Percentiles rank a stretch among this genome's conserved stretches.
Evolutionary conservation across 2,888 invertebrate genomes (phyloP).

Genomic region (Thecophora atra): DNA sequence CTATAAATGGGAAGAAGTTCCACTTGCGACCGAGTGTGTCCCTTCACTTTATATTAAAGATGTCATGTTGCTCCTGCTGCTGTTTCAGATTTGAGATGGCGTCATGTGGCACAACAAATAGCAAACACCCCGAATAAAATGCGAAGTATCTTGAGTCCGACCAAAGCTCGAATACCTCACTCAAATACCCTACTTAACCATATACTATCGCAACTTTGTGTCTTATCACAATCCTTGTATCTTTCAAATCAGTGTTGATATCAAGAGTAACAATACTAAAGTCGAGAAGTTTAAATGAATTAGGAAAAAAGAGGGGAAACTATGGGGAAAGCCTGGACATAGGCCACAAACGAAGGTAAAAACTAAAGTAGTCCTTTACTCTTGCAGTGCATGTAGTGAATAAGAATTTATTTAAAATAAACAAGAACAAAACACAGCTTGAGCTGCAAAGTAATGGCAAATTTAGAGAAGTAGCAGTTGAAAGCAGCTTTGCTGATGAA

Average conservation of each 20-base stretch:
- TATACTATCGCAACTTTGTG: no score
- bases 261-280: no score
- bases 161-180: no score
- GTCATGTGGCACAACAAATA: slow-evolving; percentile 8
- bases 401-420: background rate
- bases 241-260: no score
- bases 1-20: slow-evolving; percentile 18
- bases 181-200: no score
- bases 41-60: background rate
- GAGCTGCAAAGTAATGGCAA: background rate
- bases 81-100: slow-evolving; percentile 1
- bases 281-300: no score
- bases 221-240: no score
- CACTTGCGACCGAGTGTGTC: background rate
- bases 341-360: no score
- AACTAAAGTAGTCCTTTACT: no score
- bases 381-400: no score
- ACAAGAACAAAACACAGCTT: background rate
- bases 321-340: no score
- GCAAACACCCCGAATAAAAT: background rate
- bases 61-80: slow-evolving; percentile 12
- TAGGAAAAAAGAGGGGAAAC: no score
- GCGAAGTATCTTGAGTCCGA: background rate
- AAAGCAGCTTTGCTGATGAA: background rate
- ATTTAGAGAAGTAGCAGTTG: background rate